Evolutionary conservation across 2,888 invertebrate species (phyloP).

Genomic region (Drosophila mercatorum): DNA sequence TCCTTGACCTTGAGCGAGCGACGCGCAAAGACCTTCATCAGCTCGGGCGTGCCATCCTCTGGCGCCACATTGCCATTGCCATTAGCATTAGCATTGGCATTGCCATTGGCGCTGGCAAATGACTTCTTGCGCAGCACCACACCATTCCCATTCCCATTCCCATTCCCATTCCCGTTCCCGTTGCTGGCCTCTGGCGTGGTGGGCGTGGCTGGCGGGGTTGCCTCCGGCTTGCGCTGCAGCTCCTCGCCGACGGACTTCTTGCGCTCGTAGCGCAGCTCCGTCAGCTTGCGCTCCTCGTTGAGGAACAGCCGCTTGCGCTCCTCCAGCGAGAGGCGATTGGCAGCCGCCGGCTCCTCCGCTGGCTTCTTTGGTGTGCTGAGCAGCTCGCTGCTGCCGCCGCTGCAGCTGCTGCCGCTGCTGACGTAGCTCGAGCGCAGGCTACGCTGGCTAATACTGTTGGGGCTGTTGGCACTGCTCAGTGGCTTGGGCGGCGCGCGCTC

Average conservation of each 20-base stretch:
- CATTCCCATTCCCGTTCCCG: constrained; percentile 28
- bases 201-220: constrained; percentile 30
- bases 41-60: constrained; percentile 90
- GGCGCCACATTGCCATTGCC: constrained; percentile 48
- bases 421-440: constrained; percentile 58
- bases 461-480: constrained; percentile 31
- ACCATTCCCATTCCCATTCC: constrained; percentile 21
- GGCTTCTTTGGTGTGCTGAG: constrained; percentile 43
- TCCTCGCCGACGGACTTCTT: constrained; percentile 81
- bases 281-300: constrained; percentile 80
- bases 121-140: constrained; percentile 84
- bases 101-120: constrained; percentile 67
- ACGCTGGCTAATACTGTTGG: constrained; percentile 48
- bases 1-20: constrained; percentile 93
- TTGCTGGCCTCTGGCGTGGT: constrained; percentile 31
- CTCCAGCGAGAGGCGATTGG: constrained; percentile 72
- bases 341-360: constrained; percentile 3
- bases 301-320: constrained; percentile 83
- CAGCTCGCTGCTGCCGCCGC: constrained; percentile 51
- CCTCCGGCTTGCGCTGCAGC: constrained; percentile 59
- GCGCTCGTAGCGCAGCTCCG: constrained; percentile 79
- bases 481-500: constrained; percentile 72
- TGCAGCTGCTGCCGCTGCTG: constrained; percentile 42
- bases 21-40: constrained; percentile 93
- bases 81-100: background rate